Base-by-base conservation (phyloP, 1,140 invertebrate genomes). In the Seison nebaliae region DNA sequence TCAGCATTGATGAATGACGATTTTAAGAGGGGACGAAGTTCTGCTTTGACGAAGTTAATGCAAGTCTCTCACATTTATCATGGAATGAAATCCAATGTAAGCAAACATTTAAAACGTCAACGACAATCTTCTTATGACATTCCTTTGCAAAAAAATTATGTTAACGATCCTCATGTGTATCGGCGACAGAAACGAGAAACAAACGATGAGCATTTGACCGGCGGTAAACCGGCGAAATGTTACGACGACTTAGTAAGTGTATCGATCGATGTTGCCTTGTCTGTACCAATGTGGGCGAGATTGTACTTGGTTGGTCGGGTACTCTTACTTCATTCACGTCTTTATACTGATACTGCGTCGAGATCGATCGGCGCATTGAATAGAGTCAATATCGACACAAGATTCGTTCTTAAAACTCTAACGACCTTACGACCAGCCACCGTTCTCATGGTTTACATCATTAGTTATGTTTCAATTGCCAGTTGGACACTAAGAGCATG, bases 391-490 rank as follows among this genome's bases (percentile, higher is more conserved):
- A 96, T 96, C 68, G 93, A 96, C 65, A 94, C 88, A 19, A 70
- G 74, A 53, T 98, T 98, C 65, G 86, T 98, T 50, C 69, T 98
- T 50, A 98, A 98, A 66, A 96, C 88, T 31, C 65, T 96, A 46
- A 96, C 96, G 88, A 96, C 86, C 52, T 91, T 96, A 53, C 96
- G 84, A 62, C 91, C 91, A 17, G 91, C 86, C 46, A 94, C 84
- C 31, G 83, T 96, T 40, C 68, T 96, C 46, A 66, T 91, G 44
- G 83, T 93, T 37, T 91, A 93, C 63, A 93, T 93, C 76, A 50
- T 96, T 37, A 93, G 86, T 0, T 26, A 35, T 6, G 64, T 96
- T 31, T 96, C 88, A 86, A 93, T 98, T 47, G 84, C 84, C 30
- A 88, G 77, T 48, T 98, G 88, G 88, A 84, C 84, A 35, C 64